Evolutionary conservation across 2,888 invertebrate species (phyloP).

Genomic region (Taenaris catops): DNA sequence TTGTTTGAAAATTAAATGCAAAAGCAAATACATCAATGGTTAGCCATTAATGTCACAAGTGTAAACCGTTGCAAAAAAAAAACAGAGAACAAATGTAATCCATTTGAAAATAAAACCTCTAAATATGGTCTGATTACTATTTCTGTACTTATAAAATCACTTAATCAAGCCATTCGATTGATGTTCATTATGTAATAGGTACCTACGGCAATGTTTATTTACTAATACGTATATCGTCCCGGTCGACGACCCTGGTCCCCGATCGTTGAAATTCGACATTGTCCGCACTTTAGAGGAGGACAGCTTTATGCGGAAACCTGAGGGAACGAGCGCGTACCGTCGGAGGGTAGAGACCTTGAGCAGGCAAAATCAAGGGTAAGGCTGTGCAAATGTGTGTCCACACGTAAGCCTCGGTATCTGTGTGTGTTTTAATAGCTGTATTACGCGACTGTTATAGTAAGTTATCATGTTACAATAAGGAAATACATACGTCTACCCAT

Average conservation of each 20-base stretch:
- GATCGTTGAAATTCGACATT: slow-evolving; percentile 69
- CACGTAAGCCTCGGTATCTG: slow-evolving; percentile 37
- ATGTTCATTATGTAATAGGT: slow-evolving; percentile 56
- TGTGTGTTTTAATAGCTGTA: slow-evolving; percentile 39
- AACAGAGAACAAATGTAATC: too few relatives aligned
- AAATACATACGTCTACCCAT: too few relatives aligned
- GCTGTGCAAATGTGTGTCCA: slow-evolving; percentile 54
- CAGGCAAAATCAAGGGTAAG: slow-evolving; percentile 79
- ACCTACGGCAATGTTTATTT: slow-evolving; percentile 67
- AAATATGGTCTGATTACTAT: slow-evolving; percentile 13
- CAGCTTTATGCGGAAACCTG: slow-evolving; percentile 41
- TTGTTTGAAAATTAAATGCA: too few relatives aligned
- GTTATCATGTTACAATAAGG: too few relatives aligned
- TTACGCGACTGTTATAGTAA: slow-evolving; percentile 15
- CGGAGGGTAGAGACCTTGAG: slow-evolving; percentile 78
- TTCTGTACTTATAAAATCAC: slow-evolving; percentile 10
- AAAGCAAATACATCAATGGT: too few relatives aligned
- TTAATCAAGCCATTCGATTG: slow-evolving; percentile 34
- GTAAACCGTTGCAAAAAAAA: too few relatives aligned
- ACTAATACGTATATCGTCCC: slow-evolving; percentile 66
- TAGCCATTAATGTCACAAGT: too few relatives aligned
- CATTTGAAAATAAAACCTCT: neutral
- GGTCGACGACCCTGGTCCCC: slow-evolving; percentile 62
- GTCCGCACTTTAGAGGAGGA: slow-evolving; percentile 61
- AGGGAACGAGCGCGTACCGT: slow-evolving; percentile 48